phyloP scores from a whole-genome alignment of 2,797 vertebrate species.

The Kryptolebias ocellatus region DNA sequence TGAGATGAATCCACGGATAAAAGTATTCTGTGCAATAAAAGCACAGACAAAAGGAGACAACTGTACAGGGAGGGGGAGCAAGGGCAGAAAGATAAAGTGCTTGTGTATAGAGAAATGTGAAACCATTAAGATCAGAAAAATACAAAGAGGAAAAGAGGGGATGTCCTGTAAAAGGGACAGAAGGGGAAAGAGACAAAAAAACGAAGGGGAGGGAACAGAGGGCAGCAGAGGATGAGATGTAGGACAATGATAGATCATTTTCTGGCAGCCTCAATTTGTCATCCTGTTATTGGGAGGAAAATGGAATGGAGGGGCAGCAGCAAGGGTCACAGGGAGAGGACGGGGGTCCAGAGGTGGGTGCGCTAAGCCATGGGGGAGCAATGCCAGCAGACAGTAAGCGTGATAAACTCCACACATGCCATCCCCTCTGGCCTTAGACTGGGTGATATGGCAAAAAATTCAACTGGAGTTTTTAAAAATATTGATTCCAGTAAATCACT shows the following conservation, averaged over 20 bases:
- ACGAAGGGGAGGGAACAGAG: conserved; percentile 55
- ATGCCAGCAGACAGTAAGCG: conserved; percentile 40
- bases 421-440: conserved; percentile 45
- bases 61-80: conserved; percentile 41
- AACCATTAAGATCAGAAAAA: conserved; percentile 68
- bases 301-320: conserved; percentile 71
- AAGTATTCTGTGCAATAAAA: conserved; percentile 58
- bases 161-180: conserved; percentile 62
- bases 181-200: conserved; percentile 45
- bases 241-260: conserved; percentile 79
- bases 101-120: conserved; percentile 50
- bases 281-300: conserved; percentile 75
- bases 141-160: conserved; percentile 55
- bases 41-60: conserved; percentile 46
- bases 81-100: conserved; percentile 69
- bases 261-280: conserved; percentile 78
- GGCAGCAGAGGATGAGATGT: conserved; percentile 71
- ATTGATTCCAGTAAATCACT: neutral
- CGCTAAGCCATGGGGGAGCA: conserved; percentile 43
- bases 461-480: neutral
- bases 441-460: conserved; percentile 24
- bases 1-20: conserved; percentile 51
- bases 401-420: conserved; percentile 62
- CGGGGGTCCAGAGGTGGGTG: conserved; percentile 59
- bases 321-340: conserved; percentile 59